These are phyloP conservation scores for Leptopilina drosophilae DNA, from an alignment of 2,888 invertebrate species.

Conservation along the genomic window DNA sequence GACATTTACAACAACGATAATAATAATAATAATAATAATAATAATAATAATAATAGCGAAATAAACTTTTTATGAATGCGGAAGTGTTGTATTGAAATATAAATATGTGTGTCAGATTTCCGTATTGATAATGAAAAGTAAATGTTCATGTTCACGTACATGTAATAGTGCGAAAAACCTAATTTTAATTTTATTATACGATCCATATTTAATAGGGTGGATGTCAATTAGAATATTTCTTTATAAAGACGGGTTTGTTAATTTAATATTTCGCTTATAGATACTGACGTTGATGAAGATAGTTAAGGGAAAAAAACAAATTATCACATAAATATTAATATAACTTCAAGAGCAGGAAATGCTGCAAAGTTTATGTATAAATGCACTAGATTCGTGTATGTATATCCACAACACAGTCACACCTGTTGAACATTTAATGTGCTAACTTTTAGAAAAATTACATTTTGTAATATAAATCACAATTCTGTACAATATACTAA, in stretches of 20 bases:
- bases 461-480: too few relatives aligned
- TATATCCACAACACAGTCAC: background rate
- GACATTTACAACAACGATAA: background rate
- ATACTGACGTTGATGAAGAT: background rate
- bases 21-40: background rate
- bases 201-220: background rate
- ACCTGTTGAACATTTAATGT: slow-evolving; percentile 2
- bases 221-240: background rate
- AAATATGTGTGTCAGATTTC: background rate
- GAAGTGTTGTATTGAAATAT: background rate
- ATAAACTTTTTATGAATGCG: background rate
- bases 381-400: background rate
- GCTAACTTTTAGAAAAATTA: too few relatives aligned
- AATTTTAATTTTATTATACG: background rate
- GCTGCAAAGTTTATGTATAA: background rate
- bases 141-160: background rate
- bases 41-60: background rate
- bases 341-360: background rate
- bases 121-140: background rate
- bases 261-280: slow-evolving; percentile 1
- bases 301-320: background rate
- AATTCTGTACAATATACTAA: too few relatives aligned
- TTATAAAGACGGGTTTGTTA: background rate
- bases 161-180: slow-evolving; percentile 4
- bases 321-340: slow-evolving; percentile 17